Evolutionary conservation across 1,140 invertebrate species (phyloP).

Genomic region (Saxidomus purpurata): DNA sequence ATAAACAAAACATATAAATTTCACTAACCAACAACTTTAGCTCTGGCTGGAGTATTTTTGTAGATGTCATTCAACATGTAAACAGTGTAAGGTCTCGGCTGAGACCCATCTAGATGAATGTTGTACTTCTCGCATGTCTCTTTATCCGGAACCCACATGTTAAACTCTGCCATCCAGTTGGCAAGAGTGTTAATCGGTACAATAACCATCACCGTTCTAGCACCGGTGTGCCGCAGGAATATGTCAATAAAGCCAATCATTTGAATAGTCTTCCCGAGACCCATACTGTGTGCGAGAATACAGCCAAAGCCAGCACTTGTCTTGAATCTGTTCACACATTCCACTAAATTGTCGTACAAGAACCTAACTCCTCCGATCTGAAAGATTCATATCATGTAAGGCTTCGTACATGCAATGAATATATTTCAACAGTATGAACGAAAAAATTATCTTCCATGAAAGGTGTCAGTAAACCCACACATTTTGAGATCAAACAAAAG

Average conservation of each 20-base stretch:
- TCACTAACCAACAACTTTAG: conserved; percentile 89
- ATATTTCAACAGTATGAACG: too few species aligned
- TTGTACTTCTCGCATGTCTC: conserved; percentile 62
- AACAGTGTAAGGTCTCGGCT: conserved; percentile 95
- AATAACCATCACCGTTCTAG: conserved; percentile 96
- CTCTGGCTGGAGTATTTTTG: conserved; percentile 95
- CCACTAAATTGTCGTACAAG: conserved; percentile 98
- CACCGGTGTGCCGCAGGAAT: conserved; percentile 96
- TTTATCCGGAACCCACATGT: conserved; percentile 95
- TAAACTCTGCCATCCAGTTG: conserved; percentile 99
- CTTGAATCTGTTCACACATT: conserved; percentile 95
- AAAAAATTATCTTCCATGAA: too few species aligned
- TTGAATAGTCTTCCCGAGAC: conserved; percentile 98
- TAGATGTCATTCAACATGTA: conserved; percentile 97
- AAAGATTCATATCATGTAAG: too few species aligned
- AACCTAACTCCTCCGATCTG: conserved; percentile 98
- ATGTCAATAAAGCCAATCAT: conserved; percentile 98
- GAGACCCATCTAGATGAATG: conserved; percentile 53
- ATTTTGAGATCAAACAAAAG: too few species aligned
- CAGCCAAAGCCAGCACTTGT: conserved; percentile 98
- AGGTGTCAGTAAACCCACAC: too few species aligned
- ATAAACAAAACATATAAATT: too few species aligned
- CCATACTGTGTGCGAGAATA: conserved; percentile 99
- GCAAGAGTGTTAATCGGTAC: conserved; percentile 99
- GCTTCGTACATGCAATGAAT: too few species aligned